Percentiles rank a stretch among this genome's conserved stretches.
phyloP scores from a whole-genome alignment of 2,888 invertebrate species.

The Mesorhabditis spiculigera region DNA sequence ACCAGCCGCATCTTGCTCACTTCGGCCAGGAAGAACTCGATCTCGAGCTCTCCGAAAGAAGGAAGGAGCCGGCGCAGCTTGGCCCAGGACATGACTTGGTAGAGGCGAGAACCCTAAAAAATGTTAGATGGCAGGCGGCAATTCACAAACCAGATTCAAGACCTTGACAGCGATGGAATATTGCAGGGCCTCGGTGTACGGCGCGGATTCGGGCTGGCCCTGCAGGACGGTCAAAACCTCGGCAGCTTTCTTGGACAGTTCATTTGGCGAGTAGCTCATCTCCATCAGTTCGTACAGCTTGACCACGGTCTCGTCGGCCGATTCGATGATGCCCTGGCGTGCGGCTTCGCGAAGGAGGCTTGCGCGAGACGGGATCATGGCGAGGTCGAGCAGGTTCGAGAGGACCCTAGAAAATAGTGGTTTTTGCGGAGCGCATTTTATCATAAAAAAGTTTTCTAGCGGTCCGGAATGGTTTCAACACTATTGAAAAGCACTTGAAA shows the following conservation, averaged over 20 bases:
- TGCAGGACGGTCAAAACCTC: constrained; percentile 73
- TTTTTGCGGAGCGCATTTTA: too few relatives aligned
- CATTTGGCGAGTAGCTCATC: constrained; percentile 90
- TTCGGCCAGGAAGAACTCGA: constrained; percentile 68
- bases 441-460: too few relatives aligned
- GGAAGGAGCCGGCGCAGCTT: constrained; percentile 61
- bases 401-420: constrained; percentile 33
- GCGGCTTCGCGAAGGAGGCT: constrained; percentile 52
- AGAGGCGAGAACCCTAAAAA: constrained; percentile 81
- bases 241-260: constrained; percentile 78
- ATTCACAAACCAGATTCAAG: constrained; percentile 69
- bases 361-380: constrained; percentile 52
- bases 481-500: too few relatives aligned
- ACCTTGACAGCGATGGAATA: constrained; percentile 76
- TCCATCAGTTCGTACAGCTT: constrained; percentile 71
- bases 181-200: constrained; percentile 75
- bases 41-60: constrained; percentile 80
- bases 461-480: too few relatives aligned
- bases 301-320: constrained; percentile 37
- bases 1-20: background rate
- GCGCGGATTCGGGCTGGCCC: constrained; percentile 67
- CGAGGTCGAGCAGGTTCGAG: constrained; percentile 51
- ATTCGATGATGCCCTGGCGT: constrained; percentile 48
- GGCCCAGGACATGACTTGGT: constrained; percentile 84
- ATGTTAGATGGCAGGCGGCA: background rate